These are phyloP conservation scores for Mesorhabditis belari DNA, from an alignment of 2,888 invertebrate genomes.

Conservation along the genomic window DNA sequence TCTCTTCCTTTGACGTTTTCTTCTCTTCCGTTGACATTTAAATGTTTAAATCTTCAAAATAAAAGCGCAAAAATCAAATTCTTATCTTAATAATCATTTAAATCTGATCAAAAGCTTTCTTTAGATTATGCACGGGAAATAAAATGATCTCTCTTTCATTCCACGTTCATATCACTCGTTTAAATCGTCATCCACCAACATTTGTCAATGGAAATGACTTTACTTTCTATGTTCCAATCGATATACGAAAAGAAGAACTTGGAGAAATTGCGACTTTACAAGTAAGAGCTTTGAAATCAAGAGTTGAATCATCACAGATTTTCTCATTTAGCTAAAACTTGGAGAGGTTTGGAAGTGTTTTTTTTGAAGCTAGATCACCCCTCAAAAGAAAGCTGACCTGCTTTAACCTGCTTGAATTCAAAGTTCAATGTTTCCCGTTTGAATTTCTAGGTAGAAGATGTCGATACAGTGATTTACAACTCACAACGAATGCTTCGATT, in stretches of 20 bases:
- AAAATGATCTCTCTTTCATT: constrained; percentile 43
- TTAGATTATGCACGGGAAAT: constrained; percentile 27
- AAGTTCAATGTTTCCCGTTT: background rate
- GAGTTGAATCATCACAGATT: no score
- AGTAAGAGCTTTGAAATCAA: background rate
- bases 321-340: no score
- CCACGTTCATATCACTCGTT: constrained; percentile 44
- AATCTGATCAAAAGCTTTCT: background rate
- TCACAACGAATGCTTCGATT: constrained; percentile 39
- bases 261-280: background rate
- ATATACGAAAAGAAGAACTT: background rate
- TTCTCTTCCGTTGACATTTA: no score
- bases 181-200: constrained; percentile 45
- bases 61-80: no score
- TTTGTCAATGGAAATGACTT: constrained; percentile 22
- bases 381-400: background rate
- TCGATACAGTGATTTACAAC: constrained; percentile 51
- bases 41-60: no score
- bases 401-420: background rate
- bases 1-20: background rate
- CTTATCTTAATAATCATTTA: no score
- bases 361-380: no score
- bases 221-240: constrained; percentile 33
- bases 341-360: no score
- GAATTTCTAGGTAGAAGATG: constrained; percentile 18